Conservation (phyloP, 2,797 vertebrate species). For the Pagetopsis macropterus region DNA sequence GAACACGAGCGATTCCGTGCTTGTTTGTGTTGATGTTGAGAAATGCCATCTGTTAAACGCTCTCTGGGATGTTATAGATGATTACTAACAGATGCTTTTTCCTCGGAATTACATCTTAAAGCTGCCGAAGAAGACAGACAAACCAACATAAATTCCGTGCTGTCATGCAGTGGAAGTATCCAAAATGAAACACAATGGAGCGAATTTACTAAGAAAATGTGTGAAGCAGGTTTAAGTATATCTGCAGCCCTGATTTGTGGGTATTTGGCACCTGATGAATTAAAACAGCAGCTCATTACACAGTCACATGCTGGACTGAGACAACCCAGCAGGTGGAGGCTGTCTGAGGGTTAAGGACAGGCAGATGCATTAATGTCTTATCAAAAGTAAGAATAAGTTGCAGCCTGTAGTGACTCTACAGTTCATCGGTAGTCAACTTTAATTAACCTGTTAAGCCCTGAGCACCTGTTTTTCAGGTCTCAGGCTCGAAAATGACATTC, state of each 20-base stretch:
- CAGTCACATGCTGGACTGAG: background rate
- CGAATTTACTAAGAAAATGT: background rate
- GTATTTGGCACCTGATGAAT: background rate
- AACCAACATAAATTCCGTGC: conserved; percentile 1
- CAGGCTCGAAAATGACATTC: too few relatives aligned
- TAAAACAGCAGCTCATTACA: background rate
- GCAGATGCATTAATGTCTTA: background rate
- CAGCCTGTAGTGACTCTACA: background rate
- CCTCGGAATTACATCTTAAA: conserved; percentile 16
- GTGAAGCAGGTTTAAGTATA: background rate
- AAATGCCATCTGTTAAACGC: conserved; percentile 32
- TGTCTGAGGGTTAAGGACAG: background rate
- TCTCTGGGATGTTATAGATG: conserved; percentile 28
- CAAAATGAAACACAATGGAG: conserved; percentile 1
- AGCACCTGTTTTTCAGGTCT: too few relatives aligned
- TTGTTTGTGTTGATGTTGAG: conserved; percentile 23
- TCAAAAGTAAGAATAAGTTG: background rate
- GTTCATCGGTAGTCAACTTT: background rate
- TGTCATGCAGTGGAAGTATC: background rate
- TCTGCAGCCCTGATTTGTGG: background rate
- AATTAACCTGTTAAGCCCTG: background rate
- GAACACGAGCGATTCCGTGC: conserved; percentile 5
- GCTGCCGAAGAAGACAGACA: background rate
- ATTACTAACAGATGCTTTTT: conserved; percentile 41
- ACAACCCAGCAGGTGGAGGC: background rate